Conservation (phyloP, 2,113 vertebrate species). For the Pterocles orientalis region DNA sequence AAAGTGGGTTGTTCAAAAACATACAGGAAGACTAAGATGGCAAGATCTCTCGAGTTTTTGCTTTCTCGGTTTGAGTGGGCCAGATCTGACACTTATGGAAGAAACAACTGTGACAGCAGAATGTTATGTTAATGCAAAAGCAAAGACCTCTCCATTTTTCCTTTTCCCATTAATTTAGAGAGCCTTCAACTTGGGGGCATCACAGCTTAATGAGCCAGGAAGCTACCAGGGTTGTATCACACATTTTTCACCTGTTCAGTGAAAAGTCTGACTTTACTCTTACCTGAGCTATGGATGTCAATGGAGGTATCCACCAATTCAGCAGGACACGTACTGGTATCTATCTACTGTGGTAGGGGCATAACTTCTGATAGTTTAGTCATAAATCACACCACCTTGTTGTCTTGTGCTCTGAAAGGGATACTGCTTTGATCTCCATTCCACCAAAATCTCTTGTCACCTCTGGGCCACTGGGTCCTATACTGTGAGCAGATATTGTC, state of each 20-base stretch:
- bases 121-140: not conserved
- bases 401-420: not conserved
- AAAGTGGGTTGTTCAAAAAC: not conserved
- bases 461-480: not conserved
- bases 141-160: not conserved
- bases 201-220: not conserved
- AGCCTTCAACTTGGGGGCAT: not conserved
- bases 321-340: rapidly evolving
- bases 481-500: not conserved
- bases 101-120: rapidly evolving
- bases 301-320: not conserved
- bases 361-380: not conserved
- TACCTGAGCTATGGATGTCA: not conserved
- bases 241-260: not conserved
- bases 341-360: not conserved
- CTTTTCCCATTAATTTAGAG: not conserved
- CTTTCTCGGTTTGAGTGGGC: not conserved
- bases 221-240: not conserved
- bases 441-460: not conserved
- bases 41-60: not conserved
- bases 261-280: not conserved
- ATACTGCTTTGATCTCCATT: not conserved
- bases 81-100: not conserved
- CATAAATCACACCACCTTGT: not conserved
- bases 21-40: not conserved